Percentiles rank a stretch among this genome's conserved stretches.
These are phyloP conservation scores for Protaetia brevitarsis DNA, from an alignment of 1,140 invertebrate genomes.

Conservation along the genomic window DNA sequence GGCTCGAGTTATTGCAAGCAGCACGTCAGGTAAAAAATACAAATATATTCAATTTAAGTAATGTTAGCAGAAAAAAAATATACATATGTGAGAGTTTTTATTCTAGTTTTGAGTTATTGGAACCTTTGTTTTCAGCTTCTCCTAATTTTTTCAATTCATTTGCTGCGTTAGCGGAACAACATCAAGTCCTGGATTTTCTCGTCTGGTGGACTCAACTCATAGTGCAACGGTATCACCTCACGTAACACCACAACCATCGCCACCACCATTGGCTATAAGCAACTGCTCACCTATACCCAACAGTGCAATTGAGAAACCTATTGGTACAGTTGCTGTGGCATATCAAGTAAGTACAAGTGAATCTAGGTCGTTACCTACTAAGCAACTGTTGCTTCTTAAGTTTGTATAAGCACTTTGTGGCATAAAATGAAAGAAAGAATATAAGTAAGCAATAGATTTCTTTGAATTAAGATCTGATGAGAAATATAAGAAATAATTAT, in stretches of 20 bases:
- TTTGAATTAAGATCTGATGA: too few relatives aligned
- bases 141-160: slow-evolving; percentile 44
- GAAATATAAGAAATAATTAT: too few relatives aligned
- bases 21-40: slow-evolving; percentile 31
- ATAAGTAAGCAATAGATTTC: too few relatives aligned
- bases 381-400: too few relatives aligned
- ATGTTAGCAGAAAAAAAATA: not conserved
- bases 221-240: slow-evolving; percentile 37
- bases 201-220: slow-evolving; percentile 32
- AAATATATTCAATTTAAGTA: not conserved
- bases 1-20: slow-evolving; percentile 28
- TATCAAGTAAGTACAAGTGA: slow-evolving; percentile 55
- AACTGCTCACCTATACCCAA: slow-evolving; percentile 44
- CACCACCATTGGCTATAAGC: slow-evolving; percentile 33
- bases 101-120: not conserved
- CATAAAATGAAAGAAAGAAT: too few relatives aligned
- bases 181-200: slow-evolving; percentile 26
- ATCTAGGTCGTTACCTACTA: too few relatives aligned
- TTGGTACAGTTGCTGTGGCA: slow-evolving; percentile 49
- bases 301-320: slow-evolving; percentile 44
- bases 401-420: too few relatives aligned
- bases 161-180: slow-evolving; percentile 29
- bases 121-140: slow-evolving; percentile 34
- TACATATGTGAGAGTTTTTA: too few relatives aligned
- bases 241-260: slow-evolving; percentile 42